phyloP scores from a whole-genome alignment of 2,888 invertebrate genomes.

The Torymus aiolomorphi region DNA sequence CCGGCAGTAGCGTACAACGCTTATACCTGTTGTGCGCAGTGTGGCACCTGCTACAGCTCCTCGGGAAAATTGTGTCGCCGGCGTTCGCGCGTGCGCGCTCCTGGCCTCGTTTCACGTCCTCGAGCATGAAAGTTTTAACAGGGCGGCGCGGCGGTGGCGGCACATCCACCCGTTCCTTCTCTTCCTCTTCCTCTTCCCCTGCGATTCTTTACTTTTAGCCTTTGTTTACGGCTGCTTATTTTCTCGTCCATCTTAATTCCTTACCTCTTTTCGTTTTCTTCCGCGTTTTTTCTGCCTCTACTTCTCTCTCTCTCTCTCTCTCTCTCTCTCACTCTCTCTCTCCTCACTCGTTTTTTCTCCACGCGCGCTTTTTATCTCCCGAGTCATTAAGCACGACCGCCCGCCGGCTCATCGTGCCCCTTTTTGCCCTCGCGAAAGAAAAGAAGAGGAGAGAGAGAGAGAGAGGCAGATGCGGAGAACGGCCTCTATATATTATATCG shows the following conservation, averaged over 20 bases:
- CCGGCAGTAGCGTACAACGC: not conserved
- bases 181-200: not conserved
- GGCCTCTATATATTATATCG: conserved; percentile 18
- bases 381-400: conserved; percentile 50
- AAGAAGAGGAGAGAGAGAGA: not conserved
- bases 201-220: conserved; percentile 35
- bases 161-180: not conserved
- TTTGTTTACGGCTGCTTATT: conserved; percentile 46
- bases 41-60: not conserved
- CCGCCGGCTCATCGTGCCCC: conserved; percentile 34
- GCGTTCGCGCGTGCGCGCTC: not conserved
- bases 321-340: not conserved
- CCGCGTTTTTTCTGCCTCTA: conserved; percentile 9
- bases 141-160: conserved; percentile 1
- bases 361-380: conserved; percentile 42
- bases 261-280: conserved; percentile 36
- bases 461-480: too few species aligned
- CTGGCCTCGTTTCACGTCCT: conserved; percentile 22
- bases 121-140: conserved; percentile 42
- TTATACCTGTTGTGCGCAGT: not conserved
- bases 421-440: not conserved
- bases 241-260: conserved; percentile 51
- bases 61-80: not conserved
- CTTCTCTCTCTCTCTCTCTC: not conserved
- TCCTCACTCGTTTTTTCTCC: not conserved